Percentiles rank a stretch among this genome's conserved stretches.
Evolutionary conservation across 2,888 invertebrate species (phyloP).

Genomic region (Empis livida): DNA sequence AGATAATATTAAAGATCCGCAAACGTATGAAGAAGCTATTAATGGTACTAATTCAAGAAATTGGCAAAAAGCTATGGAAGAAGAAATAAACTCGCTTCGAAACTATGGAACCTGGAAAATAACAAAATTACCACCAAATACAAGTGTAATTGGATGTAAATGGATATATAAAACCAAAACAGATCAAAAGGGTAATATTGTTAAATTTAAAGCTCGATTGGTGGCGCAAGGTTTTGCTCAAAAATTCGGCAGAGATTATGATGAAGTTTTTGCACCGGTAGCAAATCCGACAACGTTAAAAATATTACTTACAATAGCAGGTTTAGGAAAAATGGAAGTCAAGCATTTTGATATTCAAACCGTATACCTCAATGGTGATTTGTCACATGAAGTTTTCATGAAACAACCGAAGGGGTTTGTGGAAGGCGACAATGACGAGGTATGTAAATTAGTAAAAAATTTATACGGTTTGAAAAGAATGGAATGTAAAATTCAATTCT

Average conservation of each 20-base stretch:
- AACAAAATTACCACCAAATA: background rate
- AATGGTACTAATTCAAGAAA: background rate
- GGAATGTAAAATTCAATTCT: no score
- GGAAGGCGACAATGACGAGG: background rate
- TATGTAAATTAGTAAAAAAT: no score
- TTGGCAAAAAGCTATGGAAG: background rate
- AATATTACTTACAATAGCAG: slow-evolving; percentile 1
- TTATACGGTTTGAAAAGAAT: no score
- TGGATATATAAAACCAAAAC: background rate
- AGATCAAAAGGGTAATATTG: background rate
- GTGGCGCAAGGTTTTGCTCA: slow-evolving; percentile 6
- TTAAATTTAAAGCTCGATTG: slow-evolving; percentile 1
- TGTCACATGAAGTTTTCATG: background rate
- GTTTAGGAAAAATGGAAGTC: background rate
- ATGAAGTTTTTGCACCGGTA: slow-evolving; percentile 5
- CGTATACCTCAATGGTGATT: slow-evolving; percentile 1
- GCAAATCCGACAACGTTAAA: background rate
- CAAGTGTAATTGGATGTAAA: background rate
- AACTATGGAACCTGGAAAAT: background rate
- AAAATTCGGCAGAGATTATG: slow-evolving; percentile 4
- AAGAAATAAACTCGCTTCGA: background rate
- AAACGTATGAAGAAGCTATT: background rate
- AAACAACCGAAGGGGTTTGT: slow-evolving; percentile 1
- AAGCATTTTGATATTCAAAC: background rate
- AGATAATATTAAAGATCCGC: background rate